Base-by-base conservation (phyloP, 2,113 vertebrate species). In the Crocuta crocuta region DNA sequence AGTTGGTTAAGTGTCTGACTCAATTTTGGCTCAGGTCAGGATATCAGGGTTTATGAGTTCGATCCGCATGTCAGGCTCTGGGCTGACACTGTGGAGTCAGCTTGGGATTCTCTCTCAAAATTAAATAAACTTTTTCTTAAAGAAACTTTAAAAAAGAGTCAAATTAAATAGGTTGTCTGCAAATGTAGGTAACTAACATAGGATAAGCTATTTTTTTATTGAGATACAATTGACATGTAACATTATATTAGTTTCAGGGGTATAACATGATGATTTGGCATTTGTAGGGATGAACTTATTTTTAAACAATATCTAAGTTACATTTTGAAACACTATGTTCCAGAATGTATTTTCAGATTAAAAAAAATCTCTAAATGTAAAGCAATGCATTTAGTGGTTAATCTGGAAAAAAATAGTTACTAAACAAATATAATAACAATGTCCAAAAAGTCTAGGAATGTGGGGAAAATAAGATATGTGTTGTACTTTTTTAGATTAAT, bases 121-220 rank as follows among this genome's bases (percentile, higher is more conserved):
- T 55, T 23, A 61, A 61, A 61, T 61, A 61, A 61, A 61, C 0
- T 9, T 23, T 61, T 61, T 61, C 3, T 1, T 9, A 61, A 61
- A 8, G 19, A 8, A 61, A 8, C 21, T 61, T 61, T 23, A 3
- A 9, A 61, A 24, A 79, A 53, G 31, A 5, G 61, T 91, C 70
- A 73, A 96, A 87, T 89, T 90, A 87, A 50, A 73, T 1, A 96
- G 53, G 4, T 39, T 93, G 26, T 13, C 26, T 78, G 23, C 35
- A 96, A 93, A 92, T 15, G 83, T 68, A 91, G 43, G 15, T 91
- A 95, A 73, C 65, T 58, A 85, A 92, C 6, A 86, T 17, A 70
- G 33, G 28, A 81, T 73, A 97, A 89, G 68, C 55, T 78, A 43
- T 94, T 82, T 79, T 76, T 58, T 91, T 39, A 66, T 73, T 89